Evolutionary conservation across 2,888 invertebrate genomes (phyloP), one percentile per base, ranked within the genome.

Genomic region (Phania funesta): DNA sequence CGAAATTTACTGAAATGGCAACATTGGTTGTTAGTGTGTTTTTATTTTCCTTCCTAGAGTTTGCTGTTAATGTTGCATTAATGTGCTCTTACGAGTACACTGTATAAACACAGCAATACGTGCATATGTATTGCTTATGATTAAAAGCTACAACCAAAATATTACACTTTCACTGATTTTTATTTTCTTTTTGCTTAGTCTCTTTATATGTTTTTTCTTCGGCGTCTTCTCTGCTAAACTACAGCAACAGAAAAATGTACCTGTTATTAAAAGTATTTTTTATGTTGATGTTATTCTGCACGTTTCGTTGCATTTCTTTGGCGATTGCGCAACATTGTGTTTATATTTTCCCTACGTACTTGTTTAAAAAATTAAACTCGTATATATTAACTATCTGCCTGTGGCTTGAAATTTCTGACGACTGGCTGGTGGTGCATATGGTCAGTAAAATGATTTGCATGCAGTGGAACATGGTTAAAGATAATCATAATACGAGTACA

Each of bases 151-250:
- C 26, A 46, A 38, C 50, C 35, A 48, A 64, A 70, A 70, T 78
- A 74, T 82, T 78, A 82, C 74, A 82, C 82, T 82, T 82, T 82
- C 82, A 82, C 82, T 82, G 82, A 78, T 75, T 80, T 80, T 80
- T 62, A 0, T 3, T 11, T n/a, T 71, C 41, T n/a, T 38, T 46
- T 56, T 67, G 46, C 41, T 60, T 46, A 38, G 70, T 64, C 56
- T 71, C 62, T 41, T n/a, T 52, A 44, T 58, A 29, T 22, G 18
- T 74, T 41, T 80, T 35, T 67, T 44, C n/a, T 38, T 65, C 8
- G 29, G 32, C 35, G 29, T 56, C 22, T 29, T 18, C 1, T 4
- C 46, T 58, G 38, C 29, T 35, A 22, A 65, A 48, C 62, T 60
- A 44, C 50, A 68, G 24, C 41, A 68, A 60, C 16, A 32, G 29